A percentile compares a stretch with the other conserved stretches of the same genome.
Evolutionary conservation across 2,888 invertebrate genomes (phyloP).

Genomic region (Euproctis similis): DNA sequence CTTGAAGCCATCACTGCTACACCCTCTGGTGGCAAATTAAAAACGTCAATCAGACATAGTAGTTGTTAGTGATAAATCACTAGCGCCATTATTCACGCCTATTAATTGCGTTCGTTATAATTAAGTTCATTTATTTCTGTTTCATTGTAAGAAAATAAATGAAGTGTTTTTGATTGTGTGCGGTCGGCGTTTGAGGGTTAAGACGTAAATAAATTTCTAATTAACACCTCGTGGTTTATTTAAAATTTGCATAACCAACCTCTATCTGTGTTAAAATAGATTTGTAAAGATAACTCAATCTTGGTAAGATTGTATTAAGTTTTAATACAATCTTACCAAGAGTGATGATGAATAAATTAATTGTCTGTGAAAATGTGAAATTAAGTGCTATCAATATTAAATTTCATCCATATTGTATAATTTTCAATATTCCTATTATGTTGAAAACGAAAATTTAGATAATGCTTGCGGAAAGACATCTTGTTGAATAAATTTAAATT

Average conservation of each 20-base stretch:
- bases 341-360: no score
- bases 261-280: slow-evolving; percentile 16
- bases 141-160: slow-evolving; percentile 54
- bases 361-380: no score
- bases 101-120: slow-evolving; percentile 64
- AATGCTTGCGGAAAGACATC: no score
- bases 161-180: slow-evolving; percentile 41
- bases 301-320: slow-evolving; percentile 11
- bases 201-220: slow-evolving; percentile 26
- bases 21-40: slow-evolving; percentile 47
- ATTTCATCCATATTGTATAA: no score
- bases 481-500: no score
- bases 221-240: slow-evolving; percentile 20
- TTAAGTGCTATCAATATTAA: no score
- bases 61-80: slow-evolving; percentile 64
- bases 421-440: no score
- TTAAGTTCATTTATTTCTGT: slow-evolving; percentile 56
- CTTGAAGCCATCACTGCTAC: slow-evolving; percentile 26
- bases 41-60: slow-evolving; percentile 64
- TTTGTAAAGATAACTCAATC: slow-evolving; percentile 10
- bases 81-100: slow-evolving; percentile 52
- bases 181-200: slow-evolving; percentile 27
- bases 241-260: slow-evolving; percentile 20
- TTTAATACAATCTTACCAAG: no score
- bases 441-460: no score